These are phyloP conservation scores for Phaethon lepturus DNA, from an alignment of 2,113 vertebrate genomes.

Conservation along the genomic window DNA sequence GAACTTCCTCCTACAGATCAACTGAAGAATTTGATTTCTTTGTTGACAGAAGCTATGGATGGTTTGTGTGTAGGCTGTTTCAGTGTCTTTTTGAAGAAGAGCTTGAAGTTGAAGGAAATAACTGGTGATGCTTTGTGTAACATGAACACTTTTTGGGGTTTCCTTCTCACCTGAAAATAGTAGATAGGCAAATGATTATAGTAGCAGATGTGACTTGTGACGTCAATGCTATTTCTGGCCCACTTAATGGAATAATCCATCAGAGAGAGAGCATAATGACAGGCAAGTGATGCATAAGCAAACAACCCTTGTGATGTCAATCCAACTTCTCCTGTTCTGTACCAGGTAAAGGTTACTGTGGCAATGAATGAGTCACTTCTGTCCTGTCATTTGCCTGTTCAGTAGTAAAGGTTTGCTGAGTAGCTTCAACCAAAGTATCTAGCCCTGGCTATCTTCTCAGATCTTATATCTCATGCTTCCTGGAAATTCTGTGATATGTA, in stretches of 20 bases:
- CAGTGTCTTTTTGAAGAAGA: background rate
- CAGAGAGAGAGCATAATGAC: background rate
- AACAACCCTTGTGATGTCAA: constrained; percentile 28
- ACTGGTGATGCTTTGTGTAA: background rate
- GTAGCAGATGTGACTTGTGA: constrained; percentile 46
- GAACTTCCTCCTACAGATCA: background rate
- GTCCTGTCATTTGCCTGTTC: background rate
- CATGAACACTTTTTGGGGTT: background rate
- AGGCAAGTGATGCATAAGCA: constrained; percentile 16
- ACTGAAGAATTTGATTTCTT: background rate
- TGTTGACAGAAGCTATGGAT: background rate
- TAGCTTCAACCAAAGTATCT: background rate
- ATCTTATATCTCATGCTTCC: background rate
- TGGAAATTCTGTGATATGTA: background rate
- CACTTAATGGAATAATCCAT: constrained; percentile 54
- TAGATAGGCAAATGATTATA: background rate
- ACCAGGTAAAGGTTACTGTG: background rate
- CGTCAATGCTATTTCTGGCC: constrained; percentile 36
- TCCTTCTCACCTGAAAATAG: background rate
- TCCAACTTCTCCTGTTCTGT: background rate
- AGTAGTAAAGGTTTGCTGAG: background rate
- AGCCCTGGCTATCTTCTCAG: background rate
- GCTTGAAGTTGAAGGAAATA: background rate
- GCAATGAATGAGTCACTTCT: background rate
- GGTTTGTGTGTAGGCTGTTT: background rate